A percentile compares a stretch with the other conserved stretches of the same genome.
Conservation (phyloP, 2,113 vertebrate species). For the Anguilla japonica region DNA sequence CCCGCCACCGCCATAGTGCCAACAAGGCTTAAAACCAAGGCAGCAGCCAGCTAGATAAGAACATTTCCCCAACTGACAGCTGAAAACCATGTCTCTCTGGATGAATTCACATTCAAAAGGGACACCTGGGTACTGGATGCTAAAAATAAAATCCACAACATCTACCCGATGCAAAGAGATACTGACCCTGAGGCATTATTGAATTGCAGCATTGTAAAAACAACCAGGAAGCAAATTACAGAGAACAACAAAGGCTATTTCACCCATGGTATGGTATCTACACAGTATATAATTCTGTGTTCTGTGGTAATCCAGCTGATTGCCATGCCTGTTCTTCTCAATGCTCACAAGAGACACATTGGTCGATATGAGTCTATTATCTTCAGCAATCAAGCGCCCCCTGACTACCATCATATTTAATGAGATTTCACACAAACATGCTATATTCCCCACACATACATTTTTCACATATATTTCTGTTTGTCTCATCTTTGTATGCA, state of each 20-base stretch:
- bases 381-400: neutral
- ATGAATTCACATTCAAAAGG: neutral
- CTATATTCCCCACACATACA: neutral
- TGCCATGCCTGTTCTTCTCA: neutral
- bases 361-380: neutral
- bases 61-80: slow-evolving; percentile 5
- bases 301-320: neutral
- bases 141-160: neutral
- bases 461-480: neutral
- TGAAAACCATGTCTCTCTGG: neutral
- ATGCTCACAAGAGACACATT: neutral
- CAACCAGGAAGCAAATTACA: neutral
- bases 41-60: slow-evolving; percentile 6
- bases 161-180: neutral
- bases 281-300: neutral
- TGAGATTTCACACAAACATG: neutral
- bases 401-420: neutral
- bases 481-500: neutral
- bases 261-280: neutral
- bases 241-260: neutral
- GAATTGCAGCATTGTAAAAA: neutral
- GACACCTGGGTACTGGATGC: neutral
- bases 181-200: neutral
- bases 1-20: neutral
- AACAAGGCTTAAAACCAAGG: slow-evolving; percentile 5